phyloP scores from a whole-genome alignment of 1,140 invertebrate genomes.

The Leptestheria dahalacensis region DNA sequence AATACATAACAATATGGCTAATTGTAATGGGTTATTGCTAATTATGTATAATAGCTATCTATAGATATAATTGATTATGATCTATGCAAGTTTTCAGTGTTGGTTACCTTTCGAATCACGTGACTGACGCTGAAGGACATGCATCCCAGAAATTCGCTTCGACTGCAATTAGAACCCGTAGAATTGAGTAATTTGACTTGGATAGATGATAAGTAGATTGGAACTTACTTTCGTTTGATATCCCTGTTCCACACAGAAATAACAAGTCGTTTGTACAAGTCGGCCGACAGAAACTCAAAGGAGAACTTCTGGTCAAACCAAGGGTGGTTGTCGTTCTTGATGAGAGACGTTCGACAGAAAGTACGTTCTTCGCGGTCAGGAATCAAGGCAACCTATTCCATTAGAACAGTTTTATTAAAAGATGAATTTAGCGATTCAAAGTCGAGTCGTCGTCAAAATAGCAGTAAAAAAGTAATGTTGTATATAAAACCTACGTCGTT shows the following conservation, averaged over 20 bases:
- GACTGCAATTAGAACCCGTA: constrained; percentile 38
- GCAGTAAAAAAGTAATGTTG: too few species aligned
- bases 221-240: constrained; percentile 28
- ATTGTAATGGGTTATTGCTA: neutral
- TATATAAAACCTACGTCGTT: too few species aligned
- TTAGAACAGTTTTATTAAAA: too few species aligned
- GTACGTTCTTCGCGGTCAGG: constrained; percentile 30
- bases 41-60: too few species aligned
- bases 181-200: too few species aligned
- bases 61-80: too few species aligned
- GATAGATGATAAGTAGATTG: too few species aligned
- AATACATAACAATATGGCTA: neutral
- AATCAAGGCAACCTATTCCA: constrained; percentile 21
- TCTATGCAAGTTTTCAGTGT: too few species aligned
- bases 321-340: constrained; percentile 28
- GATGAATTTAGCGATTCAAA: too few species aligned
- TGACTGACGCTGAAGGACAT: constrained; percentile 56
- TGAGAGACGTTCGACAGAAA: constrained; percentile 31
- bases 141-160: constrained; percentile 63
- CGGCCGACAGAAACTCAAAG: constrained; percentile 31
- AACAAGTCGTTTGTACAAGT: constrained; percentile 31
- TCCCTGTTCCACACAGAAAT: constrained; percentile 36
- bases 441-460: too few species aligned
- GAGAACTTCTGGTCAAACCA: constrained; percentile 36
- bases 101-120: constrained; percentile 43